Percentiles rank a stretch among this genome's conserved stretches.
These are phyloP conservation scores for Drosophila diplacantha DNA, from an alignment of 2,888 invertebrate species.

Conservation along the genomic window DNA sequence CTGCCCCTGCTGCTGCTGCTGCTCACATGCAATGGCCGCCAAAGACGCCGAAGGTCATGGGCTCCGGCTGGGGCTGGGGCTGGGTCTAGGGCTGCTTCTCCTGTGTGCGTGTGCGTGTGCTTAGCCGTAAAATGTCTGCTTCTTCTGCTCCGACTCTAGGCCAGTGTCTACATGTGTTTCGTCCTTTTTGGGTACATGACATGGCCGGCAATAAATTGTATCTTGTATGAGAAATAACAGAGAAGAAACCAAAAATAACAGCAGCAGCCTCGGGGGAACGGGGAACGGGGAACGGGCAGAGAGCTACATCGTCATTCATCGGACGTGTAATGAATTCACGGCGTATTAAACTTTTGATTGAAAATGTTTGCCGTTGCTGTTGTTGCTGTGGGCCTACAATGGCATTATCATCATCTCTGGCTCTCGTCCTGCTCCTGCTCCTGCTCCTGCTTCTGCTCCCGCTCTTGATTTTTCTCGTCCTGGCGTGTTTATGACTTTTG, in stretches of 20 bases:
- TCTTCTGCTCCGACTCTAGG: slow-evolving; percentile 1
- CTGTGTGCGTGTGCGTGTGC: slow-evolving; percentile 11
- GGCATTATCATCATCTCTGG: slow-evolving; percentile 30
- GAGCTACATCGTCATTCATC: slow-evolving; percentile 35
- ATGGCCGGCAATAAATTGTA: slow-evolving; percentile 68
- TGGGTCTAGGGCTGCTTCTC: background rate
- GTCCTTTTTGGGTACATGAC: slow-evolving; percentile 50
- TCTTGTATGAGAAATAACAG: slow-evolving; percentile 57
- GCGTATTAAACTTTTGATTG: slow-evolving; percentile 57
- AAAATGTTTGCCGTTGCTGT: slow-evolving; percentile 33
- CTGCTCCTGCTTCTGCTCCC: no score
- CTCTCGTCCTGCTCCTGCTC: background rate
- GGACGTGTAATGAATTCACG: slow-evolving; percentile 53
- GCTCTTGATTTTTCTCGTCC: background rate
- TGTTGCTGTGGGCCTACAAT: slow-evolving; percentile 8
- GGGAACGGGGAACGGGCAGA: no score
- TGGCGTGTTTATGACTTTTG: slow-evolving; percentile 32
- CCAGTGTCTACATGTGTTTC: slow-evolving; percentile 38
- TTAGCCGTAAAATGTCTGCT: slow-evolving; percentile 34
- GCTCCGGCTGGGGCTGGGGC: background rate
- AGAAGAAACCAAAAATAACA: slow-evolving; percentile 55
- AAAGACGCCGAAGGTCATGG: slow-evolving; percentile 67
- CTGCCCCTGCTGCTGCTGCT: background rate
- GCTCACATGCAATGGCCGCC: slow-evolving; percentile 52
- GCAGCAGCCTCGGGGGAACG: slow-evolving; percentile 39